These are phyloP conservation scores for Sciaenops ocellatus DNA, from an alignment of 2,797 vertebrate species.

Conservation along the genomic window DNA sequence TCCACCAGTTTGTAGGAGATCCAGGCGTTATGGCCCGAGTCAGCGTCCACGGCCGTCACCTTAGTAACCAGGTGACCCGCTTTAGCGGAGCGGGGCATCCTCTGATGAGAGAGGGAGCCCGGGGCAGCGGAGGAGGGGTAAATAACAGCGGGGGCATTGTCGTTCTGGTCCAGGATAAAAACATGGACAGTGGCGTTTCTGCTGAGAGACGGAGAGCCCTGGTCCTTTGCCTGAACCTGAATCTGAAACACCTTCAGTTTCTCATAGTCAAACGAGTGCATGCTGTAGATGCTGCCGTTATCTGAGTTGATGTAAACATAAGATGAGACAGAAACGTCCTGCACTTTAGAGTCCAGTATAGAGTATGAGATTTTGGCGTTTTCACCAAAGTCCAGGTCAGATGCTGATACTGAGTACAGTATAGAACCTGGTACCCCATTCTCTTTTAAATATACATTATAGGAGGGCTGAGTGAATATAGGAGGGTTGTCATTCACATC, in stretches of 20 bases:
- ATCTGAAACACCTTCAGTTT: conserved; percentile 82
- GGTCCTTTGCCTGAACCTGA: conserved; percentile 81
- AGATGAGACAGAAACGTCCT: conserved; percentile 83
- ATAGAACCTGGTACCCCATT: conserved; percentile 87
- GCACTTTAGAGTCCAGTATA: conserved; percentile 80
- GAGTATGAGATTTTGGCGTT: conserved; percentile 78
- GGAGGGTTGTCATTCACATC: conserved; percentile 91
- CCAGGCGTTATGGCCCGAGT: conserved; percentile 79
- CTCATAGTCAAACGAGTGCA: conserved; percentile 86
- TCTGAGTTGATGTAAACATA: conserved; percentile 88
- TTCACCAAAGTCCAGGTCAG: conserved; percentile 83
- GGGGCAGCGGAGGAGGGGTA: conserved; percentile 80
- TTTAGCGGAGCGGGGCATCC: conserved; percentile 72
- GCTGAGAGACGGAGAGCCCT: conserved; percentile 79
- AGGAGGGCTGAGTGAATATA: conserved; percentile 81
- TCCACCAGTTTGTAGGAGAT: conserved; percentile 85
- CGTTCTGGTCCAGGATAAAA: conserved; percentile 85
- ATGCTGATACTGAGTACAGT: conserved; percentile 87
- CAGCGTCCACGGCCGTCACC: conserved; percentile 77
- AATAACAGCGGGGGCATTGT: conserved; percentile 83
- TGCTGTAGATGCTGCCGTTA: conserved; percentile 87
- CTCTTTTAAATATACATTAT: conserved; percentile 89
- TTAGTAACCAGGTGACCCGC: conserved; percentile 76
- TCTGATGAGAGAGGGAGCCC: conserved; percentile 80
- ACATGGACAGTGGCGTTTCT: conserved; percentile 82